Base-by-base conservation (phyloP, 64 coral and sea anemone genomes). In the Acropora yongei region DNA sequence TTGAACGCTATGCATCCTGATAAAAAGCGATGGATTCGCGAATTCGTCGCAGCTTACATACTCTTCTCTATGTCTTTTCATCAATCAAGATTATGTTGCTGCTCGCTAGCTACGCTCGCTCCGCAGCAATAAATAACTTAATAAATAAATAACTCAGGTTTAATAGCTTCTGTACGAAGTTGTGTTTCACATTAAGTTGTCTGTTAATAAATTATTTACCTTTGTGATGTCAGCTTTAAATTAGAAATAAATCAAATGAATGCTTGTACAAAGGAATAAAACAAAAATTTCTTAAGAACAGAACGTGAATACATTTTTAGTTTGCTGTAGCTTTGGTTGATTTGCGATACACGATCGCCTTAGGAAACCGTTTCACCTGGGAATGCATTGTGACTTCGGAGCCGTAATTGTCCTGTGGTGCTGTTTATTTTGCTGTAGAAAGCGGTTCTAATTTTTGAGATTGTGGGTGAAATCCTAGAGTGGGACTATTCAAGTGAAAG, bases 211-310 rank as follows among this genome's bases (percentile, higher is more conserved):
- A 13, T 63, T 63, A 63, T 14, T 63, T 63, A 63, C 16, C 11
- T 13, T 55, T 14, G 2, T 71, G 16, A 4, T 71, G 4, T 71
- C 19, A 39, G 18, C 18, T 71, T 71, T 71, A 63, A 63, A 10
- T 63, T 20, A 3, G 55, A 40, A 55, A 80, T 80, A 82, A 44
- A 82, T 82, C 44, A 66, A 82, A 82, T 42, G 9, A 82, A 82
- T 57, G n/a, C n/a, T n/a, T n/a, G n/a, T n/a, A n/a, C n/a, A n/a
- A n/a, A n/a, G n/a, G 79, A 82, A 39, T 82, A 8, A 14, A 53
- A 55, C 51, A 8, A 55, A 0, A 0, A 55, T 10, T 63, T 17
- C 53, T 6, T 42, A 10, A 61, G 40, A 41, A 20, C 43, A 78
- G 2, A 13, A 46, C 1, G 44, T 13, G 9, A 45, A 76, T 7